phyloP scores from a whole-genome alignment of 2,113 vertebrate species.

The Cryptotis parvus region DNA sequence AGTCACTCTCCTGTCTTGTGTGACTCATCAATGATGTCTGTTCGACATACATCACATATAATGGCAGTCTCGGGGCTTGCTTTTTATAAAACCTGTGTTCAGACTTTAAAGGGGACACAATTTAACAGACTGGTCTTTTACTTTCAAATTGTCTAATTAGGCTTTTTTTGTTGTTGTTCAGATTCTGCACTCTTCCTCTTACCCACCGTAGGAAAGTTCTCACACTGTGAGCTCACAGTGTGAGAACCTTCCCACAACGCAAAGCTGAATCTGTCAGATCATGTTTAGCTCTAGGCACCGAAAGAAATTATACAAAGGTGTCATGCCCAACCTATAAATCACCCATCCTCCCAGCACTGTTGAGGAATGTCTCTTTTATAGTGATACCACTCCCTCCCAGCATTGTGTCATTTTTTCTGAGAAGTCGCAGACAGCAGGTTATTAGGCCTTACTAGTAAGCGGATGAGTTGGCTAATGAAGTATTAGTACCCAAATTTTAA shows the following conservation, averaged over 20 bases:
- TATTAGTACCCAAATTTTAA: too few relatives aligned
- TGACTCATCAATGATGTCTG: neutral
- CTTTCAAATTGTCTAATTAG: constrained; percentile 59
- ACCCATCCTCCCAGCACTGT: neutral
- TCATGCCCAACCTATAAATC: constrained; percentile 19
- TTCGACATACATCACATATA: constrained; percentile 4
- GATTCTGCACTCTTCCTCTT: neutral
- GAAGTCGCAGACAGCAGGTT: neutral
- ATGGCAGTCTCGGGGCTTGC: constrained; percentile 1
- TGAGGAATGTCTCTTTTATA: constrained; percentile 41
- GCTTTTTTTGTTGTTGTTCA: constrained; percentile 30
- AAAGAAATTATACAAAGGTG: constrained; percentile 31
- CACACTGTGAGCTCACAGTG: too few relatives aligned
- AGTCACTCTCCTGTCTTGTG: constrained; percentile 18
- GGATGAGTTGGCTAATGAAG: too few relatives aligned
- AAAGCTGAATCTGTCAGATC: constrained; percentile 60
- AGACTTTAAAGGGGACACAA: constrained; percentile 45
- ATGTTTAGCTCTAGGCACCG: constrained; percentile 49
- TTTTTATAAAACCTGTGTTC: constrained; percentile 58
- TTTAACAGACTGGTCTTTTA: constrained; percentile 54
- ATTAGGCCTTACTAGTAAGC: too few relatives aligned
- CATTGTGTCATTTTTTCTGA: constrained; percentile 19
- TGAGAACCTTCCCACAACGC: constrained; percentile 5
- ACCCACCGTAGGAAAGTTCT: too few relatives aligned
- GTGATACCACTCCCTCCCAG: neutral